Evolutionary conservation across 2,888 invertebrate species (phyloP).

Genomic region (Orchesella flavescens): DNA sequence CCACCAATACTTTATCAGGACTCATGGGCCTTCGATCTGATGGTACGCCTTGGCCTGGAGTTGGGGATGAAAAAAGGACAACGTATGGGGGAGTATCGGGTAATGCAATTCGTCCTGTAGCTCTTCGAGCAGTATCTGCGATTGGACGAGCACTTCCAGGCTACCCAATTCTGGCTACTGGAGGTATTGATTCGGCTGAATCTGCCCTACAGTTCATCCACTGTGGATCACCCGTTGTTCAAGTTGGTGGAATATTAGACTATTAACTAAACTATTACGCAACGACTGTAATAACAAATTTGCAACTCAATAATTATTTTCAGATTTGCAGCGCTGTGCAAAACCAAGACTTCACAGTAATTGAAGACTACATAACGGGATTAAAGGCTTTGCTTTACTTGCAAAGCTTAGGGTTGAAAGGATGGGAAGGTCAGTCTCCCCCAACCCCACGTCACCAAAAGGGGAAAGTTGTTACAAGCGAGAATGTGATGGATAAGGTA

Average conservation of each 20-base stretch:
- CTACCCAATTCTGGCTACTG: conserved; percentile 95
- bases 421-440: conserved; percentile 97
- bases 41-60: conserved; percentile 92
- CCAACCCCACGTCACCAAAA: conserved; percentile 89
- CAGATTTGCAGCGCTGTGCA: conserved; percentile 96
- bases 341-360: conserved; percentile 98
- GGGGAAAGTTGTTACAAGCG: conserved; percentile 86
- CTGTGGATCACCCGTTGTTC: conserved; percentile 93
- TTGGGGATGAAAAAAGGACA: conserved; percentile 85
- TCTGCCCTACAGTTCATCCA: conserved; percentile 94
- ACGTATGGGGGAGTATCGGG: conserved; percentile 96
- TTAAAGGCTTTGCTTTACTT: conserved; percentile 90
- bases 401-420: conserved; percentile 79
- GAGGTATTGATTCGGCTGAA: conserved; percentile 97
- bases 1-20: conserved; percentile 97
- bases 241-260: conserved; percentile 77
- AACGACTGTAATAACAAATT: no score
- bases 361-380: conserved; percentile 94
- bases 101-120: conserved; percentile 96
- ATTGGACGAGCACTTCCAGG: conserved; percentile 88
- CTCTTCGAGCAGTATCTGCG: conserved; percentile 90
- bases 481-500: conserved; percentile 82
- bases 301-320: no score
- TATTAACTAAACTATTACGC: conserved; percentile 16
- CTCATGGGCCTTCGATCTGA: conserved; percentile 90